A percentile compares a stretch with the other conserved stretches of the same genome.
Evolutionary conservation across 1,140 invertebrate species (phyloP).

Genomic region (Polyergus mexicanus): DNA sequence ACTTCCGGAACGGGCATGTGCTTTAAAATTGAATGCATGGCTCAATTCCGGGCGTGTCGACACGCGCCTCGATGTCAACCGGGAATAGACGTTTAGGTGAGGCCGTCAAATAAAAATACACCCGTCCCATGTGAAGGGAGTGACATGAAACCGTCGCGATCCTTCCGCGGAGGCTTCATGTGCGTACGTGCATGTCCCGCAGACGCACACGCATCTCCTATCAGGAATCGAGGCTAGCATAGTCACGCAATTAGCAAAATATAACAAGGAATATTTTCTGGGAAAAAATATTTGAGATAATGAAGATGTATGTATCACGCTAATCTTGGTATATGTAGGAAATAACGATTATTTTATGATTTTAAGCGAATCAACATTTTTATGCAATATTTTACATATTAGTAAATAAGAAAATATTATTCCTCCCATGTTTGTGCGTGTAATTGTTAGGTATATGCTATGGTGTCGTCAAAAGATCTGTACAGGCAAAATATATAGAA

Average conservation of each 20-base stretch:
- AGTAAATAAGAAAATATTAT: neutral
- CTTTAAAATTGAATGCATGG: slow-evolving; percentile 79
- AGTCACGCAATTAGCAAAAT: slow-evolving; percentile 63
- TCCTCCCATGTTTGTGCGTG: too few relatives aligned
- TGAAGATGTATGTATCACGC: slow-evolving; percentile 45
- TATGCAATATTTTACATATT: too few relatives aligned
- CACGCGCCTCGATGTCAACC: slow-evolving; percentile 75
- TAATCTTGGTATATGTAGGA: slow-evolving; percentile 30
- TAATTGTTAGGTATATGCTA: neutral
- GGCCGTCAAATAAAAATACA: slow-evolving; percentile 78
- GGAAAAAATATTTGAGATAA: slow-evolving; percentile 38
- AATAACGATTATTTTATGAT: slow-evolving; percentile 43
- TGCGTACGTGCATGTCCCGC: slow-evolving; percentile 54
- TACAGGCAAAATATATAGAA: slow-evolving; percentile 25
- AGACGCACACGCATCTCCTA: slow-evolving; percentile 48
- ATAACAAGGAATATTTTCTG: slow-evolving; percentile 51
- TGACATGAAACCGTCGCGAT: slow-evolving; percentile 72
- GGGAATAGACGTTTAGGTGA: slow-evolving; percentile 78
- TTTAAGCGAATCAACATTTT: slow-evolving; percentile 23
- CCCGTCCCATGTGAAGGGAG: slow-evolving; percentile 73
- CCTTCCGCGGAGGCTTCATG: slow-evolving; percentile 54
- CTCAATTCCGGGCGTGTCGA: slow-evolving; percentile 82
- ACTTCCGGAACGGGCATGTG: slow-evolving; percentile 40
- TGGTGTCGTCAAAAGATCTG: slow-evolving; percentile 6
- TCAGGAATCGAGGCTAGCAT: slow-evolving; percentile 42